Evolutionary conservation across 2,113 vertebrate genomes (phyloP).

Genomic region (Pseudopipra pipra): DNA sequence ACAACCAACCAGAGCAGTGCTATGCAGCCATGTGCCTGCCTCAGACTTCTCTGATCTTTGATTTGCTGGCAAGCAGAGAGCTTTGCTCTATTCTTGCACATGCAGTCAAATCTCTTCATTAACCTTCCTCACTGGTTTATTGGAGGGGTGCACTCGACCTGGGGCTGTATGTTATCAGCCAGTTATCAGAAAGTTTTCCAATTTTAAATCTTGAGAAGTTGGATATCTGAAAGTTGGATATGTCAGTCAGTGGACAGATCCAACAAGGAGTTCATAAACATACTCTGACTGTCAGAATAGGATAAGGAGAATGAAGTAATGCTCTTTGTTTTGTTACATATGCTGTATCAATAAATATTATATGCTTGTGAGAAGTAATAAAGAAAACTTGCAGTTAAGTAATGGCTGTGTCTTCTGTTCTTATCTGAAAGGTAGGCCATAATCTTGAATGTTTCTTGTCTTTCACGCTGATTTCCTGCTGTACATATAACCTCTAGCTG

Average conservation of each 20-base stretch:
- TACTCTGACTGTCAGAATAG: not conserved
- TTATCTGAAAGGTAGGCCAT: not conserved
- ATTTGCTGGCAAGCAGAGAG: slow-evolving; percentile 17
- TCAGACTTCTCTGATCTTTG: slow-evolving; percentile 15
- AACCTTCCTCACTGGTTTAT: slow-evolving; percentile 16
- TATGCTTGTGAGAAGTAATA: not conserved
- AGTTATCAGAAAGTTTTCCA: slow-evolving; percentile 39
- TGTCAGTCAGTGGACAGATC: not conserved
- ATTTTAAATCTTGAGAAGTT: slow-evolving; percentile 28
- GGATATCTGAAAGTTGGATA: not conserved
- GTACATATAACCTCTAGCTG: not conserved
- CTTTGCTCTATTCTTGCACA: not conserved
- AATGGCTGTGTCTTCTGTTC: not conserved
- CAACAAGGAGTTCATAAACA: not conserved
- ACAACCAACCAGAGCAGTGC: not conserved
- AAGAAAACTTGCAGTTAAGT: not conserved
- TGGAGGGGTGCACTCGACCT: not conserved
- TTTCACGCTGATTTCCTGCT: not conserved
- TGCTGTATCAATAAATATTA: not conserved
- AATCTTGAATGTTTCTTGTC: not conserved
- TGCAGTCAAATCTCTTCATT: slow-evolving; percentile 16
- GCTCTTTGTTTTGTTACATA: not conserved
- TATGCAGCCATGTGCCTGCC: not conserved
- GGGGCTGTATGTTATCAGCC: not conserved
- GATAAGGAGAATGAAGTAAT: not conserved